Evolutionary conservation across 2,888 invertebrate genomes (phyloP), one percentile per base, ranked within the genome.

Genomic region (Ischnura elegans): DNA sequence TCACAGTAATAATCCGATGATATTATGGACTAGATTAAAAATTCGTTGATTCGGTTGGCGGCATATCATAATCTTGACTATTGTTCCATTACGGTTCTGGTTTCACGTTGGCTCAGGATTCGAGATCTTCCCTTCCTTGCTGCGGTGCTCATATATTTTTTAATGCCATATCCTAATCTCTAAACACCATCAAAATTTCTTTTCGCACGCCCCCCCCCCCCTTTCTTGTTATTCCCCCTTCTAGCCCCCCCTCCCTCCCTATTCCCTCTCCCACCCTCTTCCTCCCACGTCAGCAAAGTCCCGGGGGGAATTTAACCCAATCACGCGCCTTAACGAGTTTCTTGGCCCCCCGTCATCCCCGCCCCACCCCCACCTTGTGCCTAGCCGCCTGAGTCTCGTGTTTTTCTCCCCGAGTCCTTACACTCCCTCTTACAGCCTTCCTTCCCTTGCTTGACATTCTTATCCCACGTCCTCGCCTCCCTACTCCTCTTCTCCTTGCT

Each of bases 281-380:
- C 42, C 61, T 6, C 19, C 51, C 25, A 43, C 86, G 13, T 21
- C 46, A 43, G 86, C 45, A 19, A 16, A 51, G 51, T 87, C 90
- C 90, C 90, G 90, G 29, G 55, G 90, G 90, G 90, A 90, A 90
- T 90, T 90, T 90, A 90, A 61, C 90, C 90, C 90, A 90, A 90
- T 90, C 90, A 90, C 55, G 61, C 90, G 90, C 90, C 90, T 90
- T 90, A 90, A 90, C 61, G 90, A 90, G 90, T 90, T 90, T 90
- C 90, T 29, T 46, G 19, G 5, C 61, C 87, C 85, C 29, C 36
- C n/a, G n/a, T 25, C 0, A 5, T 43, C 25, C 46, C 45, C 76
- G 36, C 76, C 3, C 29, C 19, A 5, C 47, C 55, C 87, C 6
- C 42, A 19, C 36, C 42, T 36, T 13, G 16, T 43, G 51, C 19